phyloP scores from a whole-genome alignment of 2,113 vertebrate genomes.

The Spermophilus dauricus region DNA sequence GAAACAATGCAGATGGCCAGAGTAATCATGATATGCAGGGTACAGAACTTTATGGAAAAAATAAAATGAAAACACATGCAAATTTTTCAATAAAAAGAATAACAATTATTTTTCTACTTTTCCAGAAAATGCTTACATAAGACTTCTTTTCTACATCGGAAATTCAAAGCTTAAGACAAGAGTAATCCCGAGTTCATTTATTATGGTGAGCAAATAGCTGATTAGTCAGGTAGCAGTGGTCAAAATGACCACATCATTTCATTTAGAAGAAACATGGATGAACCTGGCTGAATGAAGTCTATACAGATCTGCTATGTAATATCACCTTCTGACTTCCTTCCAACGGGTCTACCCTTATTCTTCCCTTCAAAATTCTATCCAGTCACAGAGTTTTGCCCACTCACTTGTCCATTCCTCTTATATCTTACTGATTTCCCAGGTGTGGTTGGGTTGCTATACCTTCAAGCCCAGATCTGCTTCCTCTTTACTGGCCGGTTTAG shows the following conservation, averaged over 20 bases:
- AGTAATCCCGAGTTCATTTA: not conserved
- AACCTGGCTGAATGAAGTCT: not conserved
- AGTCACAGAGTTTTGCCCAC: not conserved
- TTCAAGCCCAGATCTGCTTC: not conserved
- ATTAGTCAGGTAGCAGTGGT: not conserved
- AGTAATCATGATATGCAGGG: not conserved
- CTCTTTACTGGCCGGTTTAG: not conserved
- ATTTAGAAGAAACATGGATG: not conserved
- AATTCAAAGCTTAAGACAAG: not conserved
- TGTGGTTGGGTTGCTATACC: not conserved
- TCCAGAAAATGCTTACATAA: not conserved
- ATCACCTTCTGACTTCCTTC: not conserved
- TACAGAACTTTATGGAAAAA: constrained; percentile 17
- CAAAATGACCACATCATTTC: not conserved
- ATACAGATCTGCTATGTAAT: not conserved
- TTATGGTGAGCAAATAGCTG: not conserved
- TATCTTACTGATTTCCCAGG: not conserved
- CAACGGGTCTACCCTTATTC: not conserved
- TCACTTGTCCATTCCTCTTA: not conserved
- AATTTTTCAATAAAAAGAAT: not conserved
- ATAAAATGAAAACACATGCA: not conserved
- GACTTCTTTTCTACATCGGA: not conserved
- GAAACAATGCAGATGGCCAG: not conserved
- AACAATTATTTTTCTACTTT: not conserved
- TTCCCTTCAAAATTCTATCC: not conserved